Evolutionary conservation across 1,140 invertebrate species (phyloP), one percentile per base, ranked within the genome.

Genomic region (Dysdera silvatica): DNA sequence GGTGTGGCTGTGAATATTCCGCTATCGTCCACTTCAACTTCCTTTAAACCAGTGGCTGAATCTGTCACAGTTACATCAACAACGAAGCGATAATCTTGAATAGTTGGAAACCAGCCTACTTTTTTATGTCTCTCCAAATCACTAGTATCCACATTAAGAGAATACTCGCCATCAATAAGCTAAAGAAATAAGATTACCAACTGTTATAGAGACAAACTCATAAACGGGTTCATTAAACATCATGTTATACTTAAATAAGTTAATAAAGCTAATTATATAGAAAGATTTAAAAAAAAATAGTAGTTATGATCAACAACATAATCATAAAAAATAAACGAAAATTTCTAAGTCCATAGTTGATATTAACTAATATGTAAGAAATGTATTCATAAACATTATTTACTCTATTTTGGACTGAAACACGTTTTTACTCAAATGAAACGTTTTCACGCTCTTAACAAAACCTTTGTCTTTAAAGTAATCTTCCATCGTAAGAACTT

Each of bases 61-160:
- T 77, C 76, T 2, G 70, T 69, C 16, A 77, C 73, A 6, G 65
- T 64, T 10, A 71, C 75, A 56, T 75, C 70, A 41, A 77, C 64
- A 24, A 71, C 64, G 4, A 76, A 52, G 12, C 66, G 65, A 12
- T 68, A 72, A 7, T 70, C 71, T 3, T 47, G 37, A 12, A 70
- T 56, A 23, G 69, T 68, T 6, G 73, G 71, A 56, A 73, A 72
- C 70, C 73, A 72, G 10, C 68, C 68, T 1, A 57, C 51, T 43
- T 69, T 61, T 8, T 69, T 65, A 16, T 67, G 68, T 10, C 70
- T 63, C 20, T 51, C 35, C 5, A 72, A 67, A 10, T 69, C 59
- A 6, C 69, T 47, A 0, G 57, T 57, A 18, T 61, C 49, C 1
- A 72, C 60, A 4, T 40, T 55, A 59, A 69, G 69, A 10, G 51